Conservation (phyloP, 2,797 vertebrate genomes). For the Platalea minor region DNA sequence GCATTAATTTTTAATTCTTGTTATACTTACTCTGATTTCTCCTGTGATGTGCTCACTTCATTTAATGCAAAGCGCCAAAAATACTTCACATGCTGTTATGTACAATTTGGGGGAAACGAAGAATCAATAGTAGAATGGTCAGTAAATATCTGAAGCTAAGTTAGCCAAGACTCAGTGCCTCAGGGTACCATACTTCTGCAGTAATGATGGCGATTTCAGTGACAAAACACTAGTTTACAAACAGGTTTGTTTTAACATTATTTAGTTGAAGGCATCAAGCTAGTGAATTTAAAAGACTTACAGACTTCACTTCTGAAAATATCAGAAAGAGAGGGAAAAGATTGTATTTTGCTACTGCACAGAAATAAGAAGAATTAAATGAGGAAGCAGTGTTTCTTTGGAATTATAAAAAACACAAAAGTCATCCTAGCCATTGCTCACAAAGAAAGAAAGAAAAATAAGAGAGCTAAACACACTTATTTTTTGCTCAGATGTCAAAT, state of each 20-base stretch:
- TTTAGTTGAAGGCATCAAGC: background rate
- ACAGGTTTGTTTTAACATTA: background rate
- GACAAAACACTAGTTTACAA: background rate
- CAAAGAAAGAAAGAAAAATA: background rate
- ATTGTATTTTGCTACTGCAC: background rate
- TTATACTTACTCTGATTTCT: background rate
- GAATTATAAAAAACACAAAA: background rate
- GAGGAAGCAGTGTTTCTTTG: background rate
- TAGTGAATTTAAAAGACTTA: background rate
- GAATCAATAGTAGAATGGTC: background rate
- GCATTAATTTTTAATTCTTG: background rate
- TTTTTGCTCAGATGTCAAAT: constrained; percentile 62
- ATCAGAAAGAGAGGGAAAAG: background rate
- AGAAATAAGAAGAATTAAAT: background rate
- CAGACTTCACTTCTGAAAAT: background rate
- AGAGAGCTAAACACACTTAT: background rate
- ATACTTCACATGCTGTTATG: background rate
- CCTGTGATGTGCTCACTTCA: background rate
- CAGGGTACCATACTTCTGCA: background rate
- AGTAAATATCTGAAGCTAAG: background rate
- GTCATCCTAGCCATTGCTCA: background rate
- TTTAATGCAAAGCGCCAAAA: background rate
- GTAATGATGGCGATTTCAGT: background rate
- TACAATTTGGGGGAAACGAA: background rate
- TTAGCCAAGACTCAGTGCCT: background rate